These are phyloP conservation scores for Tenthredo amoena DNA, from an alignment of 2,888 invertebrate species.

Conservation along the genomic window DNA sequence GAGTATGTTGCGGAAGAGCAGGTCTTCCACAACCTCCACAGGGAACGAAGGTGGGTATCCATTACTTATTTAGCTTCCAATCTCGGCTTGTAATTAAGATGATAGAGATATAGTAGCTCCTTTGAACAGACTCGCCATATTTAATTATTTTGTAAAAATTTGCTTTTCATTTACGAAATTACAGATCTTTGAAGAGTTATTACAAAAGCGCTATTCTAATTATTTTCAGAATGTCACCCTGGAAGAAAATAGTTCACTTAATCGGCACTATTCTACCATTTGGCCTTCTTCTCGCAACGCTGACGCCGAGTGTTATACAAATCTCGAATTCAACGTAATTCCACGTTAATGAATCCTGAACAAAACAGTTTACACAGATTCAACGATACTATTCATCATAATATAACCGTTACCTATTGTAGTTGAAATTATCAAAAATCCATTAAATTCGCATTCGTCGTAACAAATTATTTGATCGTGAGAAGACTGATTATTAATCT, in stretches of 20 bases:
- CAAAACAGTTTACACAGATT: conserved; percentile 4
- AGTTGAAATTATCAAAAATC: background rate
- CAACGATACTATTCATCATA: background rate
- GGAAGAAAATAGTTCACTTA: conserved; percentile 84
- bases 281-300: conserved; percentile 85
- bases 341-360: conserved; percentile 18
- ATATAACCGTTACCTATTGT: background rate
- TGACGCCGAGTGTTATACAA: conserved; percentile 85
- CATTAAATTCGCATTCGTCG: background rate
- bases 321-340: conserved; percentile 77
- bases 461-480: background rate
- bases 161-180: background rate
- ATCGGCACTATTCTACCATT: conserved; percentile 86
- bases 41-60: conserved; percentile 1
- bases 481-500: background rate
- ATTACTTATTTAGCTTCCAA: background rate
- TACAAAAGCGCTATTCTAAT: background rate
- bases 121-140: background rate
- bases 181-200: background rate
- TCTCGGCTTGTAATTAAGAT: background rate
- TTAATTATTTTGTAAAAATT: background rate
- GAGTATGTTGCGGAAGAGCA: conserved; percentile 52
- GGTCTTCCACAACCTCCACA: background rate
- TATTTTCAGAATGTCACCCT: conserved; percentile 76
- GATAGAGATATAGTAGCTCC: background rate